Evolutionary conservation across 2,888 invertebrate species (phyloP).

Genomic region (Meiosimyza decipiens): DNA sequence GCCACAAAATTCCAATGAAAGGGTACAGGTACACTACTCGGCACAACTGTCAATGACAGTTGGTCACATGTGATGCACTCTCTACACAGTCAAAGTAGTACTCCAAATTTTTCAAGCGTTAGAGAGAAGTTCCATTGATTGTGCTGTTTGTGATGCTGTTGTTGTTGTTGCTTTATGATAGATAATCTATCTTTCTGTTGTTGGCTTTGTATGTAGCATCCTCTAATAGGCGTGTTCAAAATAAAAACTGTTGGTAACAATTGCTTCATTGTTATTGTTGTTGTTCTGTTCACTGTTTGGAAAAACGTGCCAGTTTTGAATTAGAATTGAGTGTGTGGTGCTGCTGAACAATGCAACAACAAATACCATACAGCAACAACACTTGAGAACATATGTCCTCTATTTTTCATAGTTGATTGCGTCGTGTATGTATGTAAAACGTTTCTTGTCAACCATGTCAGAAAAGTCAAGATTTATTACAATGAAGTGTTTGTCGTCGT

Average conservation of each 20-base stretch:
- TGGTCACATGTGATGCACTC: neutral
- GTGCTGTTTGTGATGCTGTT: neutral
- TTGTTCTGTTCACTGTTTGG: neutral
- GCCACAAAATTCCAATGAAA: slow-evolving; percentile 21
- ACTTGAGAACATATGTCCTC: slow-evolving; percentile 16
- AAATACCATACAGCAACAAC: slow-evolving; percentile 41
- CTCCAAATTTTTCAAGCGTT: neutral
- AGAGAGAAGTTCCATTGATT: slow-evolving; percentile 3
- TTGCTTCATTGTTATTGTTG: neutral
- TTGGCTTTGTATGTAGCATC: slow-evolving; percentile 29
- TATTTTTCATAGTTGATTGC: slow-evolving; percentile 35
- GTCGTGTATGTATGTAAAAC: slow-evolving; percentile 7
- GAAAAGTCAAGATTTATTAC: slow-evolving; percentile 44
- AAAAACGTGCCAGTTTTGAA: slow-evolving; percentile 5
- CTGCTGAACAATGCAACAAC: slow-evolving; percentile 9
- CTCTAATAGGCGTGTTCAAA: slow-evolving; percentile 15
- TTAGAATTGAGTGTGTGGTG: slow-evolving; percentile 7
- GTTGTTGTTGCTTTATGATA: slow-evolving; percentile 30
- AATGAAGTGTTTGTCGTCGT: slow-evolving; percentile 11
- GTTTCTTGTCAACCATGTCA: slow-evolving; percentile 47
- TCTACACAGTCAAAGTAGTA: no score
- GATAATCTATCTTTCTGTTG: slow-evolving; percentile 21
- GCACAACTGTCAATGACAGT: neutral
- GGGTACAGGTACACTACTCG: slow-evolving; percentile 1
- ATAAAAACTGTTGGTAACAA: neutral